Evolutionary conservation across 2,888 invertebrate species (phyloP), one percentile per base, ranked within the genome.

Genomic region (Argynnis bischoffii): DNA sequence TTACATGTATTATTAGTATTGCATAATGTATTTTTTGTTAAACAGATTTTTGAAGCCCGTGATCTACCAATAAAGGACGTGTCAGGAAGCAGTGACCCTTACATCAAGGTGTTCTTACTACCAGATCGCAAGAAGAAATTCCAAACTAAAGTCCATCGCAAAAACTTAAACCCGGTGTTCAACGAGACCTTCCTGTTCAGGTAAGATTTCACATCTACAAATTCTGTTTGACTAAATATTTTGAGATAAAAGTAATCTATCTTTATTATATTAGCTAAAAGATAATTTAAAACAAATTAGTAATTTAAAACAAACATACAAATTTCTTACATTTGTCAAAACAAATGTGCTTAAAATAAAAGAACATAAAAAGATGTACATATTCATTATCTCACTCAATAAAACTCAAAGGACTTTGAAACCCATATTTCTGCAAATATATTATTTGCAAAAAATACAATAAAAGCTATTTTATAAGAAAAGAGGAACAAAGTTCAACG

Each of bases 51-150:
- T 75, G 95, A 96, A 83, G 96, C 96, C 0, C 94, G 95, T 55
- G 96, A 96, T 79, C 91, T 97, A n/a, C 97, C 97, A 0, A 94
- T 96, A 67, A 97, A 96, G 84, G 97, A 97, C 77, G 96, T 97
- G 70, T 95, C 95, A 0, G 97, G 96, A 11, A 97, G 97, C 81
- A 96, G 96, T 71, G 97, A 98, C 85, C 97, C 98, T 0, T 98
- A 98, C 87, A 96, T 97, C 74, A 97, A 97, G 88, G 94, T 97
- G 63, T 96, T 97, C 83, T 93, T 97, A 0, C 89, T 97, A 15
- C 97, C 97, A 0, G 97, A 97, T 79, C 93, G 97, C 74, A 96
- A 97, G 87, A 96, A 96, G 89, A 97, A 97, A 85, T 97, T 95
- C 83, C 97, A 97, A 83, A 97, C 97, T 3, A 96, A 97, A 85